Base-by-base conservation (phyloP, 2,888 invertebrate genomes). In the Melieria omissa region DNA sequence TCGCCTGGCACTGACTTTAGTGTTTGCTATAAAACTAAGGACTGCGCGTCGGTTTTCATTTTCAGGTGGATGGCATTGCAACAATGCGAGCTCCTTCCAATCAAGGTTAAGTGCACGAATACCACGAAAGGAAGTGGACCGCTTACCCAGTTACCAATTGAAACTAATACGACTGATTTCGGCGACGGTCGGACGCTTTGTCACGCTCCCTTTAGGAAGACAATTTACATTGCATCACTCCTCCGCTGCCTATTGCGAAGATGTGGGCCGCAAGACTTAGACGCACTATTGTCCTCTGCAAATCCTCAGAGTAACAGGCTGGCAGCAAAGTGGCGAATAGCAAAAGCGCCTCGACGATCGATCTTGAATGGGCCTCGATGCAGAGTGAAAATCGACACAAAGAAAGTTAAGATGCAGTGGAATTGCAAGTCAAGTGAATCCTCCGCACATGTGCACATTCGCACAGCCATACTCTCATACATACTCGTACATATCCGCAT, bases 231-330 rank as follows among this genome's bases (percentile, higher is more conserved):
- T 55, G 67, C 49, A 49, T 16, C 47, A 42, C 16, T 9, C 3
- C 12, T 57, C 12, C 47, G 44, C 58, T 47, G 65, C 45, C 66
- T 29, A 29, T 64, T 63, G 71, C 29, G 12, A 10, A 67, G 72
- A 46, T 65, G 62, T 72, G 61, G 64, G 64, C 70, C 70, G 68
- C 65, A 66, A 29, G 73, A 80, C 78, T 85, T 85, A 85, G 85
- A 85, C 85, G 85, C 85, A 85, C 85, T 85, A 85, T 85, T 86
- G 86, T 85, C 86, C 85, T 85, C 86, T 84, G 83, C 74, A 85
- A 85, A 84, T 85, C 85, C 85, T 85, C 85, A 81, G 84, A 83
- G 84, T 81, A 85, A 84, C 86, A 85, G 86, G 85, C 78, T 83
- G 84, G 76, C 85, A 85, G 85, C 84, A 86, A 82, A 16, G 16